Conservation (phyloP, 2,113 vertebrate species). For the Corvus cornix region DNA sequence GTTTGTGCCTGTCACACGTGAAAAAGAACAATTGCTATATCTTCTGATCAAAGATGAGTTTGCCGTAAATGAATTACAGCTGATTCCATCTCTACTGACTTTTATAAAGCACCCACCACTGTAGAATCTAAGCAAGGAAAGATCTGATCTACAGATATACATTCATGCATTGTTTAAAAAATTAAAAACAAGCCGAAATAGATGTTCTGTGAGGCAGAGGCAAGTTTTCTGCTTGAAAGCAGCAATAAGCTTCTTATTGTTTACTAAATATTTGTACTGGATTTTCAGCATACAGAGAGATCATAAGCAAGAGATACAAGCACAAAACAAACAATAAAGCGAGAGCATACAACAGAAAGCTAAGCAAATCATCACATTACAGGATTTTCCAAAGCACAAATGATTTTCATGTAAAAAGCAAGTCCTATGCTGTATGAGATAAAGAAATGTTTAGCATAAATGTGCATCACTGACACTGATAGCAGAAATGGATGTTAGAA, state of each 20-base stretch:
- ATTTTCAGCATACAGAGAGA: conserved; percentile 46
- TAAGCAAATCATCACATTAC: conserved; percentile 45
- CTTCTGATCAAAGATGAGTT: neutral
- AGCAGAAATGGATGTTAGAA: conserved; percentile 25
- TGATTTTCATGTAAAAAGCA: conserved; percentile 42
- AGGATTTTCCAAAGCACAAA: conserved; percentile 50
- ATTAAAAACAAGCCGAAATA: conserved; percentile 21
- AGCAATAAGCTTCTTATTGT: conserved; percentile 36
- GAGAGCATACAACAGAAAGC: conserved; percentile 30
- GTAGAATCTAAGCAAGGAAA: neutral
- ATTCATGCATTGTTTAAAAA: conserved; percentile 24
- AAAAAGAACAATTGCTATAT: neutral
- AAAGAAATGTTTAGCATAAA: conserved; percentile 56
- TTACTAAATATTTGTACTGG: conserved; percentile 55
- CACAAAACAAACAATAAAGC: conserved; percentile 44
- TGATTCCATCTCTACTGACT: neutral
- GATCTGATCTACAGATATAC: conserved; percentile 22
- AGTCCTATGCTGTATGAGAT: conserved; percentile 45
- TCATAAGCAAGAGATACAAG: conserved; percentile 50
- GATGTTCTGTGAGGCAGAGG: neutral
- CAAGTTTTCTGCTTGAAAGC: conserved; percentile 44
- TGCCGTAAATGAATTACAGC: neutral
- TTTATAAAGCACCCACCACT: neutral
- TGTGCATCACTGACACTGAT: neutral
- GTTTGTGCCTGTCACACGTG: neutral